These are phyloP conservation scores for Neolamprologus fasciatus DNA, from an alignment of 2,113 vertebrate species.

Conservation along the genomic window DNA sequence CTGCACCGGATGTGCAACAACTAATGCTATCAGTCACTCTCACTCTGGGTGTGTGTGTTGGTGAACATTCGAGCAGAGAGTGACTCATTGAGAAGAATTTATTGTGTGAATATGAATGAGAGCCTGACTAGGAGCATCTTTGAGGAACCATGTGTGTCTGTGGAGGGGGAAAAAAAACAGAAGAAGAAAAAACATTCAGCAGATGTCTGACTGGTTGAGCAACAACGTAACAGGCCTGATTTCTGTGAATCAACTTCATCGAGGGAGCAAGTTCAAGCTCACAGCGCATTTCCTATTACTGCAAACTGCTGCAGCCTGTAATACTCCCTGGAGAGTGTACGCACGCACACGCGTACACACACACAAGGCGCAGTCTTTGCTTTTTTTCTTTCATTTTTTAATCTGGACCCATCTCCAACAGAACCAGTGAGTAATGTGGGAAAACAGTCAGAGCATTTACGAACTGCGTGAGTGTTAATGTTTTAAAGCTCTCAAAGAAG, in stretches of 20 bases:
- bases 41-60: neutral
- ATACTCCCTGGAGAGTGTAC: neutral
- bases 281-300: conserved; percentile 29
- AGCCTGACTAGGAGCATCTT: conserved; percentile 39
- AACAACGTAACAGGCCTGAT: conserved; percentile 27
- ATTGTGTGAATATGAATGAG: conserved; percentile 52
- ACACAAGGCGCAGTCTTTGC: neutral
- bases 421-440: neutral
- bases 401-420: neutral
- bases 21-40: neutral
- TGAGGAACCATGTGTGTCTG: conserved; percentile 45
- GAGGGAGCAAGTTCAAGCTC: conserved; percentile 23
- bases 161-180: neutral
- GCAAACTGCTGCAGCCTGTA: conserved; percentile 8
- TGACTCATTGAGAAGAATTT: conserved; percentile 52
- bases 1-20: neutral
- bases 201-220: conserved; percentile 55
- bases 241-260: conserved; percentile 50
- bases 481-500: neutral
- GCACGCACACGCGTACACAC: neutral
- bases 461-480: neutral
- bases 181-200: conserved; percentile 1
- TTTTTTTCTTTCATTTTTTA: neutral
- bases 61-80: neutral
- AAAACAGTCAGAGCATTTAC: neutral